These are phyloP conservation scores for Helobdella robusta DNA, from an alignment of 2,888 invertebrate species.

Conservation along the genomic window DNA sequence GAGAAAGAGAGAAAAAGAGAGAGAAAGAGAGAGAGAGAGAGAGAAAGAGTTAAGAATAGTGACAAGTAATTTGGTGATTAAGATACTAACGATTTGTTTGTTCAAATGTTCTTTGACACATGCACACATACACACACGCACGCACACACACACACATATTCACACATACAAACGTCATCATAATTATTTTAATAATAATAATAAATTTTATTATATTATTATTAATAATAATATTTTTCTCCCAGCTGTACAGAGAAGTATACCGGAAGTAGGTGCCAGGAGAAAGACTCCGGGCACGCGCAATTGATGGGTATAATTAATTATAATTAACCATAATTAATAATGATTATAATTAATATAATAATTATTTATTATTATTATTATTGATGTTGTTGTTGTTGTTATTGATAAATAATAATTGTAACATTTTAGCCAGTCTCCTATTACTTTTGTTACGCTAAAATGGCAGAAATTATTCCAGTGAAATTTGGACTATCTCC, in stretches of 20 bases:
- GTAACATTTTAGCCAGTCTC: no score
- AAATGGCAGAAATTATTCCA: no score
- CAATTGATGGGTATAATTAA: neutral
- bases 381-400: no score
- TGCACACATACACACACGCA: neutral
- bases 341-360: neutral
- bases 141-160: neutral
- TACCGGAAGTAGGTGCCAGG: slow-evolving; percentile 8
- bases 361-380: neutral
- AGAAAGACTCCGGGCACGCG: slow-evolving; percentile 8
- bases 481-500: no score
- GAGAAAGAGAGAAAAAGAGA: no score
- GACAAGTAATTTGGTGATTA: no score
- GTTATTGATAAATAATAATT: no score
- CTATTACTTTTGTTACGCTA: no score
- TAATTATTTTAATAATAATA: neutral
- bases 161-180: neutral
- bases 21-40: neutral
- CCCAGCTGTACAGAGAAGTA: slow-evolving; percentile 13
- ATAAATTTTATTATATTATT: neutral
- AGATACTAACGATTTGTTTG: neutral
- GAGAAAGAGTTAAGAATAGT: no score
- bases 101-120: neutral
- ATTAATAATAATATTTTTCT: neutral
- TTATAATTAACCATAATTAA: neutral